These are phyloP conservation scores for Eurosta solidaginis DNA, from an alignment of 1,140 invertebrate genomes.

Conservation along the genomic window DNA sequence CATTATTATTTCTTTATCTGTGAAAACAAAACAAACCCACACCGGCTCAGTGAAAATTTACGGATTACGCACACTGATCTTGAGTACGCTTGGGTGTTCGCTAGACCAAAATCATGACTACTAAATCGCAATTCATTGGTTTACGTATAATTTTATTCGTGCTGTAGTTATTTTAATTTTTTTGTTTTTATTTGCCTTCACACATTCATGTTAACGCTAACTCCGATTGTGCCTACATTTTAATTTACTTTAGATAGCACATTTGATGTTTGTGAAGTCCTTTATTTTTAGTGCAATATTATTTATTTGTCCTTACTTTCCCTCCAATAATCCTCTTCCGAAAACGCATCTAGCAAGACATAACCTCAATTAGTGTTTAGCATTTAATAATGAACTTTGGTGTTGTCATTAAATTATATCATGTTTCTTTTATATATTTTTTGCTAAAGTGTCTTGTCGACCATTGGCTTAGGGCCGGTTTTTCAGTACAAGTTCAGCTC, in stretches of 20 bases:
- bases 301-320: background rate
- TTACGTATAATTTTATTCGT: constrained; percentile 44
- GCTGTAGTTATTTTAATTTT: constrained; percentile 1
- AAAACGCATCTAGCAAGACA: background rate
- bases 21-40: background rate
- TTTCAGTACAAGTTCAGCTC: no score
- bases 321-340: background rate
- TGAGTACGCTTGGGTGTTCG: constrained; percentile 58
- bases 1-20: background rate
- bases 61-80: constrained; percentile 38
- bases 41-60: constrained; percentile 27
- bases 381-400: background rate
- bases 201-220: no score
- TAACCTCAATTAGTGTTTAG: background rate
- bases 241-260: constrained; percentile 1
- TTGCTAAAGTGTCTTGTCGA: no score
- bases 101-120: constrained; percentile 55
- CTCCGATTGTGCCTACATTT: background rate
- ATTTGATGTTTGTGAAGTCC: constrained; percentile 35
- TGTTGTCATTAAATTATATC: background rate
- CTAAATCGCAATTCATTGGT: constrained; percentile 55
- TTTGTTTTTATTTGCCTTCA: constrained; percentile 12
- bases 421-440: background rate
- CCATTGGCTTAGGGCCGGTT: no score
- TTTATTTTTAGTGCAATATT: constrained; percentile 56